Evolutionary conservation across 2,113 vertebrate genomes (phyloP), one percentile per base, ranked within the genome.

Genomic region (Arothron firmamentum): DNA sequence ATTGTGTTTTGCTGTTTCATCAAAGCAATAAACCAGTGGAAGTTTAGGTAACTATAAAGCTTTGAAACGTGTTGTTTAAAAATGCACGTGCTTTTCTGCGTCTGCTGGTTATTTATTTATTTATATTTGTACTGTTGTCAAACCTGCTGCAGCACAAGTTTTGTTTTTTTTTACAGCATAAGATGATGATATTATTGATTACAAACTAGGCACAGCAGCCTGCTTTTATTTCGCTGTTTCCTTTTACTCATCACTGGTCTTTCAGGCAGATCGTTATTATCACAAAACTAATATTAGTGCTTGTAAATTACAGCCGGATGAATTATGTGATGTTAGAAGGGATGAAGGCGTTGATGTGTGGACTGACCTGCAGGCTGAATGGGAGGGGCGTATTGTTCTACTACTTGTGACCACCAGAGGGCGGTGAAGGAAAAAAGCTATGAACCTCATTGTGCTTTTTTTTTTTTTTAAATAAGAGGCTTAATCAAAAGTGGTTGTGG

Each of bases 11-110:
- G 18, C 45, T 28, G 3, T 54, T 64, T 54, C 16, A 56, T 58
- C 48, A 65, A 53, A 69, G 65, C 72, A 80, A 66, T 50, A 76
- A 67, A 16, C 8, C 31, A 38, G 20, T 50, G 47, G 9, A 50
- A 25, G 2, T 59, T 45, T 19, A 41, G 14, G 9, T 20, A 0
- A 17, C 46, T 62, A 9, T 14, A 20, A 56, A 19, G 19, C 18
- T 55, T 19, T 14, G 14, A 14, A 18, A 17, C 17, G 56, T 15
- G 8, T 11, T 16, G 14, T 54, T 28, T 52, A 16, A 45, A 52
- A 46, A 5, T 25, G 21, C 5, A 64, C 13, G 43, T 1, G 16
- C 49, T 48, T 10, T 20, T 63, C 31, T 52, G 8, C 38, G 8
- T 46, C 50, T 42, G 4, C 18, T 61, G 6, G 55, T 55, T 14